These are phyloP conservation scores for Caenorhabditis sp. DNA, from an alignment of 2,888 invertebrate genomes.

Conservation along the genomic window DNA sequence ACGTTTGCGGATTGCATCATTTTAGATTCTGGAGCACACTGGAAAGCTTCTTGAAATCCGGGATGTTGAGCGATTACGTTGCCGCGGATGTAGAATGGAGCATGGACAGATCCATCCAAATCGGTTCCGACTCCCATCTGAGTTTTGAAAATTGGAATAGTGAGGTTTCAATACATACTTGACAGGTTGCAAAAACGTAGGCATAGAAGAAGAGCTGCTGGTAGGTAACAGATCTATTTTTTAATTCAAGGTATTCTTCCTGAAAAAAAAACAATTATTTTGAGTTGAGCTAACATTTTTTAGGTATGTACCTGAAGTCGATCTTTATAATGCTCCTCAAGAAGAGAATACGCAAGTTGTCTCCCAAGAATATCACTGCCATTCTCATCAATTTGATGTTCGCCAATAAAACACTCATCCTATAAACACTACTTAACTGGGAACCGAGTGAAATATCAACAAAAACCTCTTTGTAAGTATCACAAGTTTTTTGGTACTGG, in stretches of 20 bases:
- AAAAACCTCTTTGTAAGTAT: slow-evolving; percentile 12
- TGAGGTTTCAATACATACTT: too few species aligned
- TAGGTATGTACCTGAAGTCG: background rate
- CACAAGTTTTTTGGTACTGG: slow-evolving; percentile 24
- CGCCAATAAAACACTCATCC: background rate
- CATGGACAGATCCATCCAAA: background rate
- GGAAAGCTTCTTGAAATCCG: slow-evolving; percentile 16
- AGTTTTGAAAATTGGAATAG: too few species aligned
- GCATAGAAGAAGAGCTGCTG: slow-evolving; percentile 20
- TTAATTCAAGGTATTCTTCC: background rate
- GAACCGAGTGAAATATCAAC: too few species aligned
- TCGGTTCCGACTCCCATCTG: background rate
- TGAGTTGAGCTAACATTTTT: background rate
- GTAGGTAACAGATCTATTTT: background rate
- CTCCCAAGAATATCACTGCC: slow-evolving; percentile 31
- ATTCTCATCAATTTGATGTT: slow-evolving; percentile 32
- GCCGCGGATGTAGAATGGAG: background rate
- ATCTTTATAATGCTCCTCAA: background rate
- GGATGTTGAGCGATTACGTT: slow-evolving; percentile 13
- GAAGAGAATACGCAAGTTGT: slow-evolving; percentile 25
- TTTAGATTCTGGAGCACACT: slow-evolving; percentile 10
- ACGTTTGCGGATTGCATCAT: slow-evolving; percentile 21
- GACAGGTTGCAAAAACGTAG: background rate
- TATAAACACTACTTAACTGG: background rate
- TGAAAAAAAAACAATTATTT: background rate